phyloP scores from a whole-genome alignment of 1,140 invertebrate species.

The Drosophila pachea region DNA sequence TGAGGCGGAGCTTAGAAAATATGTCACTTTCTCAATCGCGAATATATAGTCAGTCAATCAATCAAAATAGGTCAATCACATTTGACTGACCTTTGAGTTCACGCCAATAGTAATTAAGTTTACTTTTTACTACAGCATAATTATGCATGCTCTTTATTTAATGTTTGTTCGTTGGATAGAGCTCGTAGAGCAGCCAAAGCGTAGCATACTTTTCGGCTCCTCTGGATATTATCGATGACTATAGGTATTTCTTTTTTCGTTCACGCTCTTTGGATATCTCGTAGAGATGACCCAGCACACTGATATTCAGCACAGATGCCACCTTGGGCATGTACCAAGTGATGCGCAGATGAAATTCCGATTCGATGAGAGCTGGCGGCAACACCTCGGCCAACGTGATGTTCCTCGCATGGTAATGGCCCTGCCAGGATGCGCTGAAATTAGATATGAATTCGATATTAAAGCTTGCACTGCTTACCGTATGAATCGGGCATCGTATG shows the following conservation, averaged over 20 bases:
- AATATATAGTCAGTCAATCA: too few relatives aligned
- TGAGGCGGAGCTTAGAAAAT: too few relatives aligned
- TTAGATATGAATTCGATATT: not conserved
- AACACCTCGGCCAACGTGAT: conserved; percentile 38
- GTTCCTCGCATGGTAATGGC: conserved; percentile 37
- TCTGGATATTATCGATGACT: not conserved
- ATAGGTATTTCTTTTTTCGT: conserved; percentile 43
- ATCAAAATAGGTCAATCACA: too few relatives aligned
- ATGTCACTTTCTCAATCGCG: too few relatives aligned
- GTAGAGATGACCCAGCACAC: conserved; percentile 33
- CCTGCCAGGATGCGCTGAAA: conserved; percentile 10
- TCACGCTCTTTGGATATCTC: conserved; percentile 43
- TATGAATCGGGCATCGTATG: conserved; percentile 39
- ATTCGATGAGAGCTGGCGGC: conserved; percentile 50
- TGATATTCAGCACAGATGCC: conserved; percentile 36
- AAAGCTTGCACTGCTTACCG: conserved; percentile 22
- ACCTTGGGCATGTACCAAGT: conserved; percentile 48
- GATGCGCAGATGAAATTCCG: conserved; percentile 34
- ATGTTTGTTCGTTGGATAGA: not conserved
- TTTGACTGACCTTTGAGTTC: too few relatives aligned
- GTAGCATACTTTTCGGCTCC: conserved; percentile 33
- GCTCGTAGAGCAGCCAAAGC: not conserved
- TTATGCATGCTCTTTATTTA: conserved; percentile 20
- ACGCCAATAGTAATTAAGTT: not conserved
- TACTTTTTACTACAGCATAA: not conserved